A percentile compares a stretch with the other conserved stretches of the same genome.
These are phyloP conservation scores for Lepidocyrtinus sp. DNA, from an alignment of 2,888 invertebrate species.

Conservation along the genomic window DNA sequence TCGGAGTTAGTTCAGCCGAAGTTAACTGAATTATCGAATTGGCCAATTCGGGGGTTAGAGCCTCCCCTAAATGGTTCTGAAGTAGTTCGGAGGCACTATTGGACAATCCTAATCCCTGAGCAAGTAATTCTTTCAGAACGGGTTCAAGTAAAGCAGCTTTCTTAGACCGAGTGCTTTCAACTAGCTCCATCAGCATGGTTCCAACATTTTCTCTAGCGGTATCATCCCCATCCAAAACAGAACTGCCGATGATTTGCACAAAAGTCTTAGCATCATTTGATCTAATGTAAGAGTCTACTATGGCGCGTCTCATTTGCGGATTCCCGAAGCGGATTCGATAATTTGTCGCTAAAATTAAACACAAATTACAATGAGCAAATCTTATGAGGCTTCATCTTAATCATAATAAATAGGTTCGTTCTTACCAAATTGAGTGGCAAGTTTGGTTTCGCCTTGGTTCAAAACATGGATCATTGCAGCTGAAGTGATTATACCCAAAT, in stretches of 20 bases:
- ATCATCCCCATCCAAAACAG: constrained; percentile 60
- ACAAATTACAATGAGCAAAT: neutral
- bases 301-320: constrained; percentile 75
- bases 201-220: constrained; percentile 75
- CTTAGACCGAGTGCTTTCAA: constrained; percentile 67
- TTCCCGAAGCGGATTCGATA: constrained; percentile 78
- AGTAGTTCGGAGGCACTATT: constrained; percentile 78
- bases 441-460: constrained; percentile 75
- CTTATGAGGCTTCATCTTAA: no score
- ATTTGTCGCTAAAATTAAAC: constrained; percentile 71
- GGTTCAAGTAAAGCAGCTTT: constrained; percentile 71
- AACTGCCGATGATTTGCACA: constrained; percentile 75
- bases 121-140: constrained; percentile 73
- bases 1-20: constrained; percentile 73
- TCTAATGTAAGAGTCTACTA: constrained; percentile 77
- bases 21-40: constrained; percentile 78
- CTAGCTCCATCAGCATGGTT: constrained; percentile 75
- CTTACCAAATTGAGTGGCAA: constrained; percentile 79
- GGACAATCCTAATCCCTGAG: constrained; percentile 80
- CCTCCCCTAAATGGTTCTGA: constrained; percentile 79
- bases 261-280: constrained; percentile 79
- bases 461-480: constrained; percentile 77
- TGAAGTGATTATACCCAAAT: constrained; percentile 43
- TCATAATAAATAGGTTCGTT: neutral
- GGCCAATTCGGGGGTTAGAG: constrained; percentile 79